A percentile compares a stretch with the other conserved stretches of the same genome.
Conservation (phyloP, 2,113 vertebrate species). For the Cygnus atratus region DNA sequence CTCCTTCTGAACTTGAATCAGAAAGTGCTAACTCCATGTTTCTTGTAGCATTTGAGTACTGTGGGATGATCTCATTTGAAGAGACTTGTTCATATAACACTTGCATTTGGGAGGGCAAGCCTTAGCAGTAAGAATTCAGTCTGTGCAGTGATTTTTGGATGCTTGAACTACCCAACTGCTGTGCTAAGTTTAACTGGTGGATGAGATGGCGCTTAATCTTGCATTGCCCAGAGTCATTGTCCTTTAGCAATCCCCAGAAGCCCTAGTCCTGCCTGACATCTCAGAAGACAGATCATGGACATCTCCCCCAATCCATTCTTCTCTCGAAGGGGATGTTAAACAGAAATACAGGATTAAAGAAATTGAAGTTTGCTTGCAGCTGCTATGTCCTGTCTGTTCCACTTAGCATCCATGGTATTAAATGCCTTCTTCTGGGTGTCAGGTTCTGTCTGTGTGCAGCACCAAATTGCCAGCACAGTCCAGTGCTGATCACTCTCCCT, state of each 20-base stretch:
- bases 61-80: background rate
- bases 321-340: slow-evolving; percentile 14
- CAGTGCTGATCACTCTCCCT: background rate
- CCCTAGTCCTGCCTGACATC: background rate
- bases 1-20: background rate
- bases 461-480: background rate
- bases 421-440: slow-evolving; percentile 47
- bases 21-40: background rate
- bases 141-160: background rate
- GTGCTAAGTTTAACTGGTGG: background rate
- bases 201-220: background rate
- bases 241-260: background rate
- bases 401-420: slow-evolving; percentile 49
- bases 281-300: slow-evolving; percentile 11
- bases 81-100: background rate
- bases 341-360: slow-evolving; percentile 39
- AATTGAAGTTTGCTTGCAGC: slow-evolving; percentile 58
- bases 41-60: background rate
- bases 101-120: background rate
- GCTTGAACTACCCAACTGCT: background rate
- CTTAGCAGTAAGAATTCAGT: background rate
- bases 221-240: background rate
- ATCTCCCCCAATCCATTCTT: background rate
- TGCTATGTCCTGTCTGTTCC: slow-evolving; percentile 41
- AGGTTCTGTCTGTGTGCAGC: slow-evolving; percentile 25